These are phyloP conservation scores for Diplogasteroides magnus DNA, from an alignment of 1,140 invertebrate species.

Conservation along the genomic window DNA sequence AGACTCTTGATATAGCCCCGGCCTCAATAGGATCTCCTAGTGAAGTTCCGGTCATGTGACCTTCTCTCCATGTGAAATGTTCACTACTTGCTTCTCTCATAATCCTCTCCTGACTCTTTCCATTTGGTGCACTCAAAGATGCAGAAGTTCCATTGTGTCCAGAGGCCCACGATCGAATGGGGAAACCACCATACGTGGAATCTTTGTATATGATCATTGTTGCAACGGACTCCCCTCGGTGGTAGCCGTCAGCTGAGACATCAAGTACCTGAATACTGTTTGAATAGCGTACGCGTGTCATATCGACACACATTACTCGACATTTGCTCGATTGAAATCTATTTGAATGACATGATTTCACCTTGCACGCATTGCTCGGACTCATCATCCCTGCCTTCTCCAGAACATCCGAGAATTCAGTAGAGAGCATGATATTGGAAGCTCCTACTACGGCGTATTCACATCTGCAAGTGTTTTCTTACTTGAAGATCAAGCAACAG, in stretches of 20 bases:
- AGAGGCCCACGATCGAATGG: constrained; percentile 67
- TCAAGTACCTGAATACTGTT: constrained; percentile 66
- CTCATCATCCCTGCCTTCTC: constrained; percentile 79
- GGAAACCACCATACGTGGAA: constrained; percentile 68
- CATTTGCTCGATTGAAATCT: no score
- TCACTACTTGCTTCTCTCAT: constrained; percentile 73
- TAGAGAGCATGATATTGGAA: constrained; percentile 75
- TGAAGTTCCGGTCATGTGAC: constrained; percentile 85
- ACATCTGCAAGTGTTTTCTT: constrained; percentile 58
- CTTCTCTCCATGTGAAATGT: constrained; percentile 79
- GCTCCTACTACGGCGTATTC: constrained; percentile 86
- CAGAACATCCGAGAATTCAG: constrained; percentile 75
- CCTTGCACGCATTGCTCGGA: constrained; percentile 77
- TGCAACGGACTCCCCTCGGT: constrained; percentile 77
- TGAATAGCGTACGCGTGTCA: no score
- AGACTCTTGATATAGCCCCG: constrained; percentile 68
- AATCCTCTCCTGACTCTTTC: constrained; percentile 74
- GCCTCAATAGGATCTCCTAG: constrained; percentile 88
- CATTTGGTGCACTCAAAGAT: constrained; percentile 78
- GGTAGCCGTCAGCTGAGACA: constrained; percentile 77
- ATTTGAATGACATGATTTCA: no score
- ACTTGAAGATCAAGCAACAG: background rate
- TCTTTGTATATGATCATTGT: constrained; percentile 74
- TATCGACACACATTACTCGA: no score
- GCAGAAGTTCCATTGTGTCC: constrained; percentile 36